Evolutionary conservation across 1,140 invertebrate species (phyloP), one percentile per base, ranked within the genome.

Genomic region (Microplitis mediator): DNA sequence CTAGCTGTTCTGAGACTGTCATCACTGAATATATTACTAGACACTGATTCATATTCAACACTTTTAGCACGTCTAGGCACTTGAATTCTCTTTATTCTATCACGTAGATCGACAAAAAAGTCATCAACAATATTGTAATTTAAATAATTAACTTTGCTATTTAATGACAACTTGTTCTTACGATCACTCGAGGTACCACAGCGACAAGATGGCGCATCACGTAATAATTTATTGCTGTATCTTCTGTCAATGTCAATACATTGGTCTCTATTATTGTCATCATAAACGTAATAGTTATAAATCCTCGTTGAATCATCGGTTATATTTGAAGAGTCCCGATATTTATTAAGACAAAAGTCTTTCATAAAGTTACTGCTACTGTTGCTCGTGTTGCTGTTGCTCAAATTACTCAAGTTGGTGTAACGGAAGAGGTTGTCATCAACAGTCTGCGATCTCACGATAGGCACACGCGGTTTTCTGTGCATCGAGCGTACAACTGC

Each of bases 401-500:
- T 84, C 71, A 81, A 86, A 71, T 85, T 85, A 73, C 83, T 80
- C 36, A 85, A 84, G 70, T 81, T 85, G 78, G 84, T 82, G 78
- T 84, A 83, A 71, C 82, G 80, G 75, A 87, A 72, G 71, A 86
- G 75, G 73, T 82, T 87, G 75, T 87, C 85, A 77, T 87, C 85
- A 77, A 87, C 81, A 67, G 85, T 86, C 73, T 82, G 84, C 74
- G 85, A 87, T 73, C 84, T 85, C 78, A 82, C 84, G 78, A 87
- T 85, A 56, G 85, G 85, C 72, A 83, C 83, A 79, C 82, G 82
- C 80, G 86, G 85, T 80, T 85, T 87, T 81, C 80, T 85, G 79
- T 86, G 87, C 79, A 86, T 84, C 80, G 85, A 87, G 81, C 85
- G 85, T 74, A 87, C 84, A 76, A 87, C 86, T 86, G 85, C 86